A percentile compares a stretch with the other conserved stretches of the same genome.
Conservation (phyloP, 2,113 vertebrate genomes). For the Gallinago undulata region DNA sequence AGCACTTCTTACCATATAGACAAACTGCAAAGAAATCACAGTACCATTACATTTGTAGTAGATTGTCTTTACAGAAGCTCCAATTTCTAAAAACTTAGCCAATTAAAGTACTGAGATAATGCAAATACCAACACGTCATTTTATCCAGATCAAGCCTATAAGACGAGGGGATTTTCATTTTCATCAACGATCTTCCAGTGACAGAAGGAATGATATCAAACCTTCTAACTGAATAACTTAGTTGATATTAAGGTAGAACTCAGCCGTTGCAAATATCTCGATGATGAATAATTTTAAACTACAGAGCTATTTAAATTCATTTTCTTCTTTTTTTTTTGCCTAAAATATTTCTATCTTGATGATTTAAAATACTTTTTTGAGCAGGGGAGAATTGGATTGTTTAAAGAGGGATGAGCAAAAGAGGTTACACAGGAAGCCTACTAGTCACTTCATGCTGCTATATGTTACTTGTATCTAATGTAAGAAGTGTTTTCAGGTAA, state of each 20-base stretch:
- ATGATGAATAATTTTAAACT: background rate
- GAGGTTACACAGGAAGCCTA: background rate
- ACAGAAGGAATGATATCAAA: background rate
- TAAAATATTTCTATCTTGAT: background rate
- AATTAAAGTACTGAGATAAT: background rate
- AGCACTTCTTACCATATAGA: background rate
- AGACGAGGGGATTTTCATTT: background rate
- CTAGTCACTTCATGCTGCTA: background rate
- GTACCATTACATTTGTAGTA: background rate
- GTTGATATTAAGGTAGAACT: background rate
- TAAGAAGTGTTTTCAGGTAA: background rate
- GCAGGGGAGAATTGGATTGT: background rate
- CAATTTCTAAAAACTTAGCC: background rate
- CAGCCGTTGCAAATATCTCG: background rate
- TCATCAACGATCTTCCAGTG: background rate
- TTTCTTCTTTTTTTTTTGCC: background rate
- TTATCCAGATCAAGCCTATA: background rate
- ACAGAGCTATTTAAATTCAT: background rate
- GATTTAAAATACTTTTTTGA: background rate
- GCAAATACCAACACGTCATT: background rate
- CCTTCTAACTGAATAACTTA: background rate
- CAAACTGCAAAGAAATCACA: background rate
- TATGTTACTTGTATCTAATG: background rate
- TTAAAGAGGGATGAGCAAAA: background rate
- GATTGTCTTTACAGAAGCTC: background rate